These are phyloP conservation scores for Drosophila tropicalis DNA, from an alignment of 1,140 invertebrate genomes.

Conservation along the genomic window DNA sequence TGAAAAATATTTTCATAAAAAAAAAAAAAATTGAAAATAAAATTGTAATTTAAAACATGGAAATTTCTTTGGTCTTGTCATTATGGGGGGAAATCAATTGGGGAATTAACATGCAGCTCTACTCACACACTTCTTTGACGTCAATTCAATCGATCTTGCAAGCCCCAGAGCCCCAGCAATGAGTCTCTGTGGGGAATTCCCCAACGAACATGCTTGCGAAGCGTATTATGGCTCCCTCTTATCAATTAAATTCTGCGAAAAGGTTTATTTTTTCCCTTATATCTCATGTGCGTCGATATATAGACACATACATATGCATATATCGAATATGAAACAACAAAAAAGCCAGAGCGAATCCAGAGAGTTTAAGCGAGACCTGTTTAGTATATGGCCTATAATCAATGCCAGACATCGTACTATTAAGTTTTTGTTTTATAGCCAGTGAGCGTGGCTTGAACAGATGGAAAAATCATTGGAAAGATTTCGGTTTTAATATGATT, in stretches of 20 bases:
- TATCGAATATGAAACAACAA: not conserved
- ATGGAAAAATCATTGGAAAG: slow-evolving; percentile 32
- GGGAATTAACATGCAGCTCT: slow-evolving; percentile 25
- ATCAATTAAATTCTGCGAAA: slow-evolving; percentile 11
- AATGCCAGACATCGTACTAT: slow-evolving; percentile 60
- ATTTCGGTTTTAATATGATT: slow-evolving; percentile 14
- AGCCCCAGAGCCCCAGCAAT: not conserved
- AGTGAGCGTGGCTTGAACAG: slow-evolving; percentile 26
- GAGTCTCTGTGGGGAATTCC: slow-evolving; percentile 16
- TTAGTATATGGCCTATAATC: slow-evolving; percentile 48
- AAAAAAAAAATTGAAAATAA: slow-evolving; percentile 35
- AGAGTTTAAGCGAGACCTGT: slow-evolving; percentile 38
- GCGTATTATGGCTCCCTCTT: not conserved
- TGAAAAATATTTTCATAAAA: slow-evolving; percentile 54
- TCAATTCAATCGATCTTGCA: slow-evolving; percentile 22
- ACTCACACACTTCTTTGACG: slow-evolving; percentile 34
- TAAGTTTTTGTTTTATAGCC: not conserved
- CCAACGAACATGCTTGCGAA: slow-evolving; percentile 12
- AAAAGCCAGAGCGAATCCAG: slow-evolving; percentile 10
- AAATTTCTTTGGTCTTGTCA: slow-evolving; percentile 38
- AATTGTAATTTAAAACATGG: slow-evolving; percentile 18
- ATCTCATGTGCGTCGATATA: no score
- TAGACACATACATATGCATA: not conserved
- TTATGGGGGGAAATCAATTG: slow-evolving; percentile 17
- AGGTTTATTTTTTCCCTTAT: not conserved